These are phyloP conservation scores for Epinephelus coioides DNA, from an alignment of 2,797 vertebrate species.

Conservation along the genomic window DNA sequence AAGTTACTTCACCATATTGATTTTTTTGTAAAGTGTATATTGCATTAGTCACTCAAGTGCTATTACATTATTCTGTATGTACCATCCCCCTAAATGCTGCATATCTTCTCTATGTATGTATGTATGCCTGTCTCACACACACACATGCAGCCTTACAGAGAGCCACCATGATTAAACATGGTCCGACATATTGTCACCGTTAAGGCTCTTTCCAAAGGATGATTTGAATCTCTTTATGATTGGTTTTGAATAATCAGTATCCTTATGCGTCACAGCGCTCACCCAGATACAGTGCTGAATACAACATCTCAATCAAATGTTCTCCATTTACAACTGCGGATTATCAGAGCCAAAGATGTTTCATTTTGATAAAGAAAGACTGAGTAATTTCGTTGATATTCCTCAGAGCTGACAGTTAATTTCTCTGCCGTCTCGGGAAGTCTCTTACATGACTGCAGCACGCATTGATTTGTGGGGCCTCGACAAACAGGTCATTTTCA, in stretches of 20 bases:
- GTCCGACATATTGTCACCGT: conserved; percentile 54
- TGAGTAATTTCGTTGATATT: conserved; percentile 15
- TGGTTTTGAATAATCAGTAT: conserved; percentile 50
- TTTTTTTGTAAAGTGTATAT: background rate
- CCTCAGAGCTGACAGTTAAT: conserved; percentile 4
- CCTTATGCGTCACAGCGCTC: conserved; percentile 36
- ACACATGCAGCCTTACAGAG: conserved; percentile 16
- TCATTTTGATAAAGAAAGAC: conserved; percentile 38
- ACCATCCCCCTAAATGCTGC: background rate
- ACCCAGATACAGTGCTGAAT: conserved; percentile 42
- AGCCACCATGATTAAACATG: conserved; percentile 53
- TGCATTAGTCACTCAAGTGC: background rate
- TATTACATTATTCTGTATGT: background rate
- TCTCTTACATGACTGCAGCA: conserved; percentile 20
- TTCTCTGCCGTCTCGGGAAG: conserved; percentile 25
- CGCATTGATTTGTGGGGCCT: conserved; percentile 37
- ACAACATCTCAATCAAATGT: conserved; percentile 59
- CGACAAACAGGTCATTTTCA: conserved; percentile 47
- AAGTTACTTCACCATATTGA: background rate
- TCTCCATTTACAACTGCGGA: conserved; percentile 9
- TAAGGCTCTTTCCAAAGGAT: conserved; percentile 52
- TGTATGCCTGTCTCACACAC: background rate
- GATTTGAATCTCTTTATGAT: conserved; percentile 60
- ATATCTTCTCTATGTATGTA: background rate
- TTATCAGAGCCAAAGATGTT: conserved; percentile 41